Conservation (phyloP, 2,113 vertebrate genomes). For the Parus major region DNA sequence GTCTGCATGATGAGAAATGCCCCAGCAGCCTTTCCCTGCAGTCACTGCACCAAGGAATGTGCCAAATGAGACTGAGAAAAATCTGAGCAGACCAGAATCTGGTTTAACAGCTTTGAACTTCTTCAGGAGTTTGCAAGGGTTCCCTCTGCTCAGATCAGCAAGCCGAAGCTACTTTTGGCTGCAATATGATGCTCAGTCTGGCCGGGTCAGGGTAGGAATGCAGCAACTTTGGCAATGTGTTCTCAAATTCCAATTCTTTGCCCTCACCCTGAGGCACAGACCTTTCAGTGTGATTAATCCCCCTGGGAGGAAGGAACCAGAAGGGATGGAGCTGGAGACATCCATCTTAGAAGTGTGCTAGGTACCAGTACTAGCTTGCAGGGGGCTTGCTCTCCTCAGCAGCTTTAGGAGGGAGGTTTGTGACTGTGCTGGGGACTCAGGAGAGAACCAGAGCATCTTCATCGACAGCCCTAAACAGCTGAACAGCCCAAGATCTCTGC, state of each 20-base stretch:
- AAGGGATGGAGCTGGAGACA: neutral
- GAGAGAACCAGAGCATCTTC: neutral
- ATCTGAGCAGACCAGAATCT: neutral
- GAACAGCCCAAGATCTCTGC: neutral
- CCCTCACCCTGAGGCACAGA: neutral
- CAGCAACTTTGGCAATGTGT: neutral
- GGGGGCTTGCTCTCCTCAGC: neutral
- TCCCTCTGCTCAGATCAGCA: neutral
- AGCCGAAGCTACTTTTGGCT: neutral
- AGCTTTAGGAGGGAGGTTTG: neutral
- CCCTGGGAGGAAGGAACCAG: neutral
- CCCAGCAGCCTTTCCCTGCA: neutral
- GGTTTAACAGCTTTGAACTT: neutral
- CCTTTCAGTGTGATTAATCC: conserved; percentile 24
- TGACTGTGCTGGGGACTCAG: neutral
- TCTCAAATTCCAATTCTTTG: conserved; percentile 32
- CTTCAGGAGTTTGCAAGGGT: neutral
- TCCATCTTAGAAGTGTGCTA: neutral
- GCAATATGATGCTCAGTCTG: conserved; percentile 33
- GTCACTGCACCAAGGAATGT: neutral
- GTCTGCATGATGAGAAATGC: neutral
- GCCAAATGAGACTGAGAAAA: neutral
- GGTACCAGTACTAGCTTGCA: neutral
- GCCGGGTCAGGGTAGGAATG: conserved; percentile 20
- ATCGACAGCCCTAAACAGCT: neutral